Evolutionary conservation across 2,888 invertebrate genomes (phyloP).

Genomic region (Chalcosyrphus nemorum): DNA sequence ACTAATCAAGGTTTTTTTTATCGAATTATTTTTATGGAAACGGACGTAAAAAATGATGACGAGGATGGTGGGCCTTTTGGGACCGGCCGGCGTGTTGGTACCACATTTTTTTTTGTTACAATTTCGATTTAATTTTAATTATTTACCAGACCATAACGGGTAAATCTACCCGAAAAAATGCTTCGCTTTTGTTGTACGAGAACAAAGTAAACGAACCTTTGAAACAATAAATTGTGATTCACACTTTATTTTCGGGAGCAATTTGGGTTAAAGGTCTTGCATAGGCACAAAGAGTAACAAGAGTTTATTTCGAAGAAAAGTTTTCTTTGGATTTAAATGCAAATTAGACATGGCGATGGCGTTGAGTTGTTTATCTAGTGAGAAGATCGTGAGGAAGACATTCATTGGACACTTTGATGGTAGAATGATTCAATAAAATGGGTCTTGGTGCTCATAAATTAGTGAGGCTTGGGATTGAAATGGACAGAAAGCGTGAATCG

Average conservation of each 20-base stretch:
- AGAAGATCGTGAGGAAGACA: background rate
- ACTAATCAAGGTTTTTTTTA: background rate
- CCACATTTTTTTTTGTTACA: background rate
- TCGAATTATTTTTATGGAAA: background rate
- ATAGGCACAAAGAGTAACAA: conserved; percentile 10
- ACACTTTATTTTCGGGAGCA: conserved; percentile 34
- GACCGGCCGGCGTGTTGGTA: too few species aligned
- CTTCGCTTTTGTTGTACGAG: background rate
- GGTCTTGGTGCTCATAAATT: background rate
- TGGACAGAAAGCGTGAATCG: too few species aligned
- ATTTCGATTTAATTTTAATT: conserved; percentile 9
- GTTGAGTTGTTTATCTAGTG: conserved; percentile 8
- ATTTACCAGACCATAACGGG: conserved; percentile 12
- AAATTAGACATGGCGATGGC: background rate
- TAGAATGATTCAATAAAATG: background rate
- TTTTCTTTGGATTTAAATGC: background rate
- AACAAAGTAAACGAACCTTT: conserved; percentile 21
- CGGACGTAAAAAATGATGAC: too few species aligned
- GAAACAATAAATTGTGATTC: conserved; percentile 32
- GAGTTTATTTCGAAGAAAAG: conserved; percentile 16
- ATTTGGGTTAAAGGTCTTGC: conserved; percentile 6
- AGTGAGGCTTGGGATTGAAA: too few species aligned
- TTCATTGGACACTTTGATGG: background rate
- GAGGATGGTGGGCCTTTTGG: background rate
- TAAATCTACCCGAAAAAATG: background rate